Percentiles rank a stretch among this genome's conserved stretches.
Conservation (phyloP, 2,113 vertebrate species). For the Gymnorhina tibicen region DNA sequence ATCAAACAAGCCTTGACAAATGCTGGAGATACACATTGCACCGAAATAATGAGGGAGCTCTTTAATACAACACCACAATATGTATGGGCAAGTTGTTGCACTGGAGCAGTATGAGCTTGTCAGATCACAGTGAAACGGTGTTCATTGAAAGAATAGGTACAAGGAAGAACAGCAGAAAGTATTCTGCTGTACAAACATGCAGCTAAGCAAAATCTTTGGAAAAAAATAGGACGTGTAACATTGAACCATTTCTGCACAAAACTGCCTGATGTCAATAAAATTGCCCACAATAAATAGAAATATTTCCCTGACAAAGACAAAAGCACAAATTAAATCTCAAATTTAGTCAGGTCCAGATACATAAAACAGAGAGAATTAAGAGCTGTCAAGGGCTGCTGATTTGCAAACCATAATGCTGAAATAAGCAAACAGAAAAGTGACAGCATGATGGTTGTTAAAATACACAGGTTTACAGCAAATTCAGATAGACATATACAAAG, state of each 20-base stretch:
- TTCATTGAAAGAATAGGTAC: constrained; percentile 16
- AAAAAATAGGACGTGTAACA: neutral
- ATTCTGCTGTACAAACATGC: constrained; percentile 14
- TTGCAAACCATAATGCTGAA: neutral
- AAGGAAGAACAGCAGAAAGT: constrained; percentile 31
- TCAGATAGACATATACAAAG: neutral
- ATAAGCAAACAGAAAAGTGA: neutral
- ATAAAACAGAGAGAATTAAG: neutral
- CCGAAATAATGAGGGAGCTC: constrained; percentile 31
- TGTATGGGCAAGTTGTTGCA: constrained; percentile 57
- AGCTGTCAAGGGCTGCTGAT: neutral
- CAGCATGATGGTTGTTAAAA: neutral
- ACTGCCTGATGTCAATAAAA: neutral
- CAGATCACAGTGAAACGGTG: neutral
- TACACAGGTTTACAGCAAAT: neutral
- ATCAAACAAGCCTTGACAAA: constrained; percentile 68
- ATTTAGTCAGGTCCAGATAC: neutral
- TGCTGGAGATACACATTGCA: constrained; percentile 38
- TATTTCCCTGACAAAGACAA: neutral
- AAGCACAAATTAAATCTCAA: neutral
- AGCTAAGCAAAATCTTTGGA: neutral
- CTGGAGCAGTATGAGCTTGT: constrained; percentile 52
- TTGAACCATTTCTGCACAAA: neutral
- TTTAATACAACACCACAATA: constrained; percentile 37
- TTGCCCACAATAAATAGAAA: neutral